Conservation (phyloP, 2,113 vertebrate genomes). For the Tricholaema leucomelas region DNA sequence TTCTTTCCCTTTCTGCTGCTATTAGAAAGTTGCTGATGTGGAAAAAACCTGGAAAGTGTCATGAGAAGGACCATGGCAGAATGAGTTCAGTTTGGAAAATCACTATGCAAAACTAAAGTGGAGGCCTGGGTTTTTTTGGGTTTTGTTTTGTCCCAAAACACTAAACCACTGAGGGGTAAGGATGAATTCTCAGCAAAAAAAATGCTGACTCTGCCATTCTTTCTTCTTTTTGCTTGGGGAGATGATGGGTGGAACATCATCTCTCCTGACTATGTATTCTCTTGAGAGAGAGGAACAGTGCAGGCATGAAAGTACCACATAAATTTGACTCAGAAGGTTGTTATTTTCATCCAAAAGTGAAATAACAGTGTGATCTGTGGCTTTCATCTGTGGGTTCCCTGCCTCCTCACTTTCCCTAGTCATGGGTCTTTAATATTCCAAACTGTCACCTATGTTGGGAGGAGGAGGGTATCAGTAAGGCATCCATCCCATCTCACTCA, state of each 20-base stretch:
- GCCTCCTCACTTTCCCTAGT: neutral
- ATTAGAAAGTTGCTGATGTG: constrained; percentile 28
- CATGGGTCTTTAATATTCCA: neutral
- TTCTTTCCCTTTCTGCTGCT: constrained; percentile 2
- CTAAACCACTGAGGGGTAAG: neutral
- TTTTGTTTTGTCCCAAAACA: neutral
- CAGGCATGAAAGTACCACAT: neutral
- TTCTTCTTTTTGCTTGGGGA: neutral
- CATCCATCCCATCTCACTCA: neutral
- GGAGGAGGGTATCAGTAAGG: neutral
- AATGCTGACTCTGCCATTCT: neutral
- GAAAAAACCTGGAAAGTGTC: constrained; percentile 6
- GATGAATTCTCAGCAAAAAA: neutral
- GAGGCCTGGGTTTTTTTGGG: neutral
- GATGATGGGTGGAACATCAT: neutral
- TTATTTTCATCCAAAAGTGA: neutral
- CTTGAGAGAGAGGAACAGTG: neutral
- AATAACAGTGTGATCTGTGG: neutral
- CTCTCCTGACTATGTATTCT: neutral
- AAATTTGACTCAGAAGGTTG: neutral
- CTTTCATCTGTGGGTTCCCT: neutral
- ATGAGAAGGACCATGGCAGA: constrained; percentile 5
- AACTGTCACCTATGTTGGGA: neutral
- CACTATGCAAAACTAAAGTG: neutral
- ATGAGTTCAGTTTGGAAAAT: constrained; percentile 2